phyloP scores from a whole-genome alignment of 64 coral and sea anemone species.

The Montipora sp. region DNA sequence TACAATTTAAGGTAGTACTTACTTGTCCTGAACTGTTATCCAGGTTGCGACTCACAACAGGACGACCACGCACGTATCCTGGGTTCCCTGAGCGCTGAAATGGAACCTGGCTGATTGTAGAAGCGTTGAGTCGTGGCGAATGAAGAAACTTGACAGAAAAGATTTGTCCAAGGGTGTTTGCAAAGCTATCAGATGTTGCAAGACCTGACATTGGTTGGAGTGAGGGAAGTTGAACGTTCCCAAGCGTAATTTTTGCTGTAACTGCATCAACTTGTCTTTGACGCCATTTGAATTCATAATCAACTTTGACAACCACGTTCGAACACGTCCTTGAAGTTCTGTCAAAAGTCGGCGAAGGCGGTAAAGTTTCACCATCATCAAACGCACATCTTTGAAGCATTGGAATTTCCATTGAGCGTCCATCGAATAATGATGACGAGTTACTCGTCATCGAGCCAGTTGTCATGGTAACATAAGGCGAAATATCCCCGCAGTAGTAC shows the following conservation, averaged over 20 bases:
- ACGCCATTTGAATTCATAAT: slow-evolving; percentile 59
- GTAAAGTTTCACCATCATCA: slow-evolving; percentile 73
- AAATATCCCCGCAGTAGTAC: slow-evolving; percentile 66
- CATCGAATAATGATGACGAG: slow-evolving; percentile 22
- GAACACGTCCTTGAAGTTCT: slow-evolving; percentile 59
- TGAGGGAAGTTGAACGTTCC: slow-evolving; percentile 51
- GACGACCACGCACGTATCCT: slow-evolving; percentile 75
- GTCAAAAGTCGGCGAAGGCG: slow-evolving; percentile 69
- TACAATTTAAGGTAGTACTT: neutral
- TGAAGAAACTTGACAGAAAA: slow-evolving; percentile 68
- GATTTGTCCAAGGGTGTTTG: slow-evolving; percentile 56
- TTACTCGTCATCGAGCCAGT: neutral
- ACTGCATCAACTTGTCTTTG: slow-evolving; percentile 63
- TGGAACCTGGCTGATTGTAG: neutral
- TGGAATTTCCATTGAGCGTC: neutral
- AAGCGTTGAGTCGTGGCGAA: slow-evolving; percentile 27
- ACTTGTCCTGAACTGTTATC: slow-evolving; percentile 18
- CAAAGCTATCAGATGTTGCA: slow-evolving; percentile 5
- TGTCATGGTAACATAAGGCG: slow-evolving; percentile 11
- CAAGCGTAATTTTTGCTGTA: slow-evolving; percentile 52
- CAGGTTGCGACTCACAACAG: slow-evolving; percentile 35
- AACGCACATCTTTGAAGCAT: slow-evolving; percentile 53
- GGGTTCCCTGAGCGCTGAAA: slow-evolving; percentile 74
- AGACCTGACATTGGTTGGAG: neutral
- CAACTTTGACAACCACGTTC: slow-evolving; percentile 71